These are phyloP conservation scores for Gorsachius goisagi DNA, from an alignment of 2,113 vertebrate species.

Conservation along the genomic window DNA sequence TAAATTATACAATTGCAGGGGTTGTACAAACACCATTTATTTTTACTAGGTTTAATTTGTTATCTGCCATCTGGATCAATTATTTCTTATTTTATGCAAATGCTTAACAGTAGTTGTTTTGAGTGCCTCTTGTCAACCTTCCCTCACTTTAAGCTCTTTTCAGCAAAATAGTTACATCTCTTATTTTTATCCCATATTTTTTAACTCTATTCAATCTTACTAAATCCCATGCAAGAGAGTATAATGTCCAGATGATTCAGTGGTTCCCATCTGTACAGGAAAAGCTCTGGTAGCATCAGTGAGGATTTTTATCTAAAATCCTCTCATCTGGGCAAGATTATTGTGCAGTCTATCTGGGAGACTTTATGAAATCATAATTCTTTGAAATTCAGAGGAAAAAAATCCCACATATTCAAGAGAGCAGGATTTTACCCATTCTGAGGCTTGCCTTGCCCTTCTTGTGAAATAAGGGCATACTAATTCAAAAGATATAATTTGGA, in stretches of 20 bases:
- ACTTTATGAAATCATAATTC: neutral
- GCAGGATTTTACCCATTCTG: neutral
- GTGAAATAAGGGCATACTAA: neutral
- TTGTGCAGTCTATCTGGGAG: neutral
- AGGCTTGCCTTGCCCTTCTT: neutral
- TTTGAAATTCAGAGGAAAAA: neutral
- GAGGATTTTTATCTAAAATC: conserved; percentile 10
- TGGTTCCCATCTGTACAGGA: neutral
- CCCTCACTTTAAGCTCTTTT: neutral
- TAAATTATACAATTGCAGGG: neutral
- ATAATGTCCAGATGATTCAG: neutral
- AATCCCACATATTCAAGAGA: neutral
- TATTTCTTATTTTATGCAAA: neutral
- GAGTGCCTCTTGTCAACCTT: neutral
- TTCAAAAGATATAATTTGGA: neutral
- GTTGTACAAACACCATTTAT: neutral
- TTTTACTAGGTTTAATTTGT: neutral
- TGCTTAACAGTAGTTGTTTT: neutral
- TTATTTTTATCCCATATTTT: conserved; percentile 5
- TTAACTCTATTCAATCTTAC: neutral
- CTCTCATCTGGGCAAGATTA: conserved; percentile 6
- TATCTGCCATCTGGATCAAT: neutral
- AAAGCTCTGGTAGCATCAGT: neutral
- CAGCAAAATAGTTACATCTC: neutral
- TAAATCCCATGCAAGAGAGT: neutral